Evolutionary conservation across 1,140 invertebrate species (phyloP), one percentile per base, ranked within the genome.

Genomic region (Coenobita brevimanus): DNA sequence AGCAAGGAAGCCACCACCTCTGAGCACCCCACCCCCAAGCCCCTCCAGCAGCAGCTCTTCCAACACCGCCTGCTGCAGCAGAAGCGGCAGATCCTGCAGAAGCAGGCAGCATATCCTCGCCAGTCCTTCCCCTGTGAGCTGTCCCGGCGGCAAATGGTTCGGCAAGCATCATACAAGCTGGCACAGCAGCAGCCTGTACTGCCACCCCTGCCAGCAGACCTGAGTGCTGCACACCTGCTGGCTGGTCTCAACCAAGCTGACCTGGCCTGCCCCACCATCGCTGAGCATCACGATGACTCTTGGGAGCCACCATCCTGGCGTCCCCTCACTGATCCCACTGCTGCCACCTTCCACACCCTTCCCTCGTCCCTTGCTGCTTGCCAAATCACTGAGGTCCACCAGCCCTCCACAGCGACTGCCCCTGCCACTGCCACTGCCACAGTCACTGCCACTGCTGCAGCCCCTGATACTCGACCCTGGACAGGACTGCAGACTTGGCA

Each of bases 51-150:
- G 83, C 96, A 96, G 89, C 92, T 96, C 27, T 94, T 97, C 93
- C 96, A 96, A 90, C 96, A 96, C 90, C 93, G 96, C 62, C 92
- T 97, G 85, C 96, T 97, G 85, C 96, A 97, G 92, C 96, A 97
- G 90, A 97, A 97, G 92, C 93, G 96, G 3, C 96, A 97, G 92
- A 94, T 96, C 41, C 94, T 97, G 57, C 96, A 97, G 91, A 97
- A 96, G 92, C 96, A 97, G 91, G 95, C 95, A 89, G 95, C 95
- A 0, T 94, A 96, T 24, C 92, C 94, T 91, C 93, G 87, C 64
- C 89, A 83, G 82, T 85, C 82, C 33, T 89, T 80, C 67, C 88
- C 89, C 27, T 73, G 93, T 93, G 91, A 94, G 13, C 91, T 95
- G 8, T 93, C 94, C 79, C 93, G 95, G 30, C 93, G 95, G 71